A percentile compares a stretch with the other conserved stretches of the same genome.
Conservation (phyloP, 2,113 vertebrate species). For the Sylvilagus bachmani region DNA sequence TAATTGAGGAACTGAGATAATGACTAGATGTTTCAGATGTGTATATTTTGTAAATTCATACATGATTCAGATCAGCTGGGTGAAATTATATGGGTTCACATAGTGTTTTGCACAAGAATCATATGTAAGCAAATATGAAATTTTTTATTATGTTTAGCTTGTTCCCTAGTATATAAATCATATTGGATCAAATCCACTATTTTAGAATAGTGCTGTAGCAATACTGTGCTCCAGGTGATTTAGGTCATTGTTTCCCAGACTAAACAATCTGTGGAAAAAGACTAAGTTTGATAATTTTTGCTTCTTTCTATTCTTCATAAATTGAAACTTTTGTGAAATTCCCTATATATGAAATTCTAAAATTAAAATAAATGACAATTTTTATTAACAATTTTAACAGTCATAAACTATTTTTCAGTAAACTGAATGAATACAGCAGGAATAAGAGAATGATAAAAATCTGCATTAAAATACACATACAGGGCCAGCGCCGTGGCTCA, state of each 20-base stretch:
- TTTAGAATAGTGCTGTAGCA: background rate
- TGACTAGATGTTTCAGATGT: background rate
- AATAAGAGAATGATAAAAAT: background rate
- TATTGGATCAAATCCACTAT: background rate
- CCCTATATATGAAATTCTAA: conserved; percentile 6
- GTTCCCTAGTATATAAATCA: background rate
- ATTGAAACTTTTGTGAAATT: background rate
- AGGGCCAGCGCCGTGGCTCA: too few relatives aligned
- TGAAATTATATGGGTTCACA: background rate
- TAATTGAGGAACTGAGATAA: background rate
- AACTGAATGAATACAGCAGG: background rate
- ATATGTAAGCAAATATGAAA: background rate
- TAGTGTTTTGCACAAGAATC: background rate
- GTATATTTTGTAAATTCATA: background rate
- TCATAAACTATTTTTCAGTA: background rate
- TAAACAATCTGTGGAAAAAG: background rate
- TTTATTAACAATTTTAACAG: conserved; percentile 14
- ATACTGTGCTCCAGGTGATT: background rate
- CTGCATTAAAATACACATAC: background rate
- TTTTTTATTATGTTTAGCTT: background rate
- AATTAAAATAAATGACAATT: conserved; percentile 6
- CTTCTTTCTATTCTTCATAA: background rate
- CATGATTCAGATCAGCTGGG: background rate
- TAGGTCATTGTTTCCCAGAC: background rate
- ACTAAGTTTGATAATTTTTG: background rate